Base-by-base conservation (phyloP, 2,888 invertebrate genomes). In the Zygogramma bicolorata region DNA sequence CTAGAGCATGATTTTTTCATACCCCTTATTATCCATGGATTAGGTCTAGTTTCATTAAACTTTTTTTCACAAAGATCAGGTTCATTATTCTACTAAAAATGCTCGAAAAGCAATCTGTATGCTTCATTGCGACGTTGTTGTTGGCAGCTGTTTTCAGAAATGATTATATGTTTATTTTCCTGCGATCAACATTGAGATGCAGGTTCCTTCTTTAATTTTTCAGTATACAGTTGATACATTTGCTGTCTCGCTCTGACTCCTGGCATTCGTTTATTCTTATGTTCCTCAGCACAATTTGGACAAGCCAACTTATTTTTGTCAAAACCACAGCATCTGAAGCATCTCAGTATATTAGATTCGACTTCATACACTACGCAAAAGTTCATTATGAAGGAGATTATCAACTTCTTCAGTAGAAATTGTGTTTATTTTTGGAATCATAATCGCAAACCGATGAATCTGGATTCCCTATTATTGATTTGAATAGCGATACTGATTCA, bases 351-450 rank as follows among this genome's bases (percentile, higher is more conserved):
- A 31, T 59, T 31, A 34, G 31, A 29, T 59, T 59, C 34, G 29
- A 59, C 59, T 59, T 59, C 59, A 59, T 59, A 59, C 31, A 59
- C 59, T 59, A 59, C 34, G 31, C 59, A 59, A 59, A 34, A 59
- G 29, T 59, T 59, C 27, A 58, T 27, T 58, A 27, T 29, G 13
- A 27, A 27, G 58, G 25, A 27, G 58, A 58, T 27, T 58, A 27
- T 58, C 25, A 10, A 27, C n/a, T n/a, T n/a, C n/a, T n/a, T n/a
- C n/a, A n/a, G n/a, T n/a, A n/a, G n/a, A n/a, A n/a, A n/a, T n/a
- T n/a, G n/a, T n/a, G n/a, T n/a, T n/a, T n/a, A n/a, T n/a, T n/a
- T n/a, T n/a, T n/a, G n/a, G n/a, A n/a, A n/a, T n/a, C n/a, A n/a
- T n/a, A n/a, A n/a, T n/a, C n/a, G n/a, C n/a, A n/a, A n/a, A n/a